phyloP scores from a whole-genome alignment of 2,113 vertebrate species.

The Bothrops jararaca region DNA sequence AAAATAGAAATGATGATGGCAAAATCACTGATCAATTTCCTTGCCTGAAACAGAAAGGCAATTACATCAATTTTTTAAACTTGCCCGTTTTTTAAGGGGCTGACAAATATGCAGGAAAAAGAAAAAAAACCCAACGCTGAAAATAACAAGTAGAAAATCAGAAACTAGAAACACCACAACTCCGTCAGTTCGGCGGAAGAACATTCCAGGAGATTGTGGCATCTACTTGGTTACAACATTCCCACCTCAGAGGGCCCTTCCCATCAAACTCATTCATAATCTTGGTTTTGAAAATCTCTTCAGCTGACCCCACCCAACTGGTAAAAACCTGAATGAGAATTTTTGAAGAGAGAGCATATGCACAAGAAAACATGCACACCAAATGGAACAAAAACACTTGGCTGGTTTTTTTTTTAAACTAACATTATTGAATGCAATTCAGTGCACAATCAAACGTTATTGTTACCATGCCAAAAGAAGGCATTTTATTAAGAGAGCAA shows the following conservation, averaged over 20 bases:
- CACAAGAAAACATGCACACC: neutral
- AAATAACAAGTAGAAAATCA: neutral
- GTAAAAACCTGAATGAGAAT: neutral
- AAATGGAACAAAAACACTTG: neutral
- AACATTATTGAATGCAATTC: too few relatives aligned
- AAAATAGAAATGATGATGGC: constrained; percentile 96
- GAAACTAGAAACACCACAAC: neutral
- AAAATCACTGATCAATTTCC: constrained; percentile 97
- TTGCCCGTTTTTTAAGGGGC: neutral
- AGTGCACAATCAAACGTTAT: neutral
- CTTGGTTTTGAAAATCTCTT: neutral
- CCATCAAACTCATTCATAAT: neutral
- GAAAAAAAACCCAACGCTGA: neutral
- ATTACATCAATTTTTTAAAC: neutral
- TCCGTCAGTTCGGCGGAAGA: neutral
- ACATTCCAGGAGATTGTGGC: neutral
- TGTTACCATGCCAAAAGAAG: neutral
- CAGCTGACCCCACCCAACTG: neutral
- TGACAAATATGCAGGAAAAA: neutral
- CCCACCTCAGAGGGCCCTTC: neutral
- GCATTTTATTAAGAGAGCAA: neutral
- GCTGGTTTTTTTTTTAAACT: too few relatives aligned
- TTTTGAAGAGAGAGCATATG: neutral
- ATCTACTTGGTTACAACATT: neutral
- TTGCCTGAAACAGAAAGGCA: constrained; percentile 74